Evolutionary conservation across 2,797 vertebrate species (phyloP).

Genomic region (Coreius guichenoti): DNA sequence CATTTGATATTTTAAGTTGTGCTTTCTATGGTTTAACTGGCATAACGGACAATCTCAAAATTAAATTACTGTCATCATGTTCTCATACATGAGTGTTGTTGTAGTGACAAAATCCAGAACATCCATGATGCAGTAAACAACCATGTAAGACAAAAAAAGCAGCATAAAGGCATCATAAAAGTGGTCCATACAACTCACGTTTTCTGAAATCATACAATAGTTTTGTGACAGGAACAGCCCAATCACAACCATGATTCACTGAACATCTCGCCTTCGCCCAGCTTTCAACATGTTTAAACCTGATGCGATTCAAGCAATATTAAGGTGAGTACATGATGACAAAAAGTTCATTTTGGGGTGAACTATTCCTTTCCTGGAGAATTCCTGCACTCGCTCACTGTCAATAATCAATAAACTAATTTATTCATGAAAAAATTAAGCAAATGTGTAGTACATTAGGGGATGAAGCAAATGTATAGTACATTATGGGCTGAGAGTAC

Average conservation of each 20-base stretch:
- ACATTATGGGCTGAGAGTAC: background rate
- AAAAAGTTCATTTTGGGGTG: background rate
- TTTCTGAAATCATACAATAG: background rate
- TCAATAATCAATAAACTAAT: background rate
- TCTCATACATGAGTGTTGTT: slow-evolving; percentile 1
- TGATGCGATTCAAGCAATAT: background rate
- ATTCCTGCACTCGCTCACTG: background rate
- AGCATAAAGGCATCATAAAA: background rate
- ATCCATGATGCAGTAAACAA: background rate
- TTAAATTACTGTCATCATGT: background rate
- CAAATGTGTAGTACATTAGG: background rate
- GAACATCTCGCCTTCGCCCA: background rate
- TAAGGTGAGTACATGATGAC: background rate
- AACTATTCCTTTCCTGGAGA: background rate
- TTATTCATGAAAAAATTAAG: background rate
- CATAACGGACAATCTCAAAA: background rate
- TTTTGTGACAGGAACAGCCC: background rate
- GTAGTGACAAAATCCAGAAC: background rate
- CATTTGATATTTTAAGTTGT: background rate
- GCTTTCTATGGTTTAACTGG: slow-evolving; percentile 6
- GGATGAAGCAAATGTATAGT: background rate
- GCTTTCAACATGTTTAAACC: slow-evolving; percentile 10
- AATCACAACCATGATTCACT: background rate
- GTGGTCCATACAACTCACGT: background rate
- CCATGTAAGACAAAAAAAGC: background rate